Base-by-base conservation (phyloP, 2,888 invertebrate species). In the Eilema depressum region DNA sequence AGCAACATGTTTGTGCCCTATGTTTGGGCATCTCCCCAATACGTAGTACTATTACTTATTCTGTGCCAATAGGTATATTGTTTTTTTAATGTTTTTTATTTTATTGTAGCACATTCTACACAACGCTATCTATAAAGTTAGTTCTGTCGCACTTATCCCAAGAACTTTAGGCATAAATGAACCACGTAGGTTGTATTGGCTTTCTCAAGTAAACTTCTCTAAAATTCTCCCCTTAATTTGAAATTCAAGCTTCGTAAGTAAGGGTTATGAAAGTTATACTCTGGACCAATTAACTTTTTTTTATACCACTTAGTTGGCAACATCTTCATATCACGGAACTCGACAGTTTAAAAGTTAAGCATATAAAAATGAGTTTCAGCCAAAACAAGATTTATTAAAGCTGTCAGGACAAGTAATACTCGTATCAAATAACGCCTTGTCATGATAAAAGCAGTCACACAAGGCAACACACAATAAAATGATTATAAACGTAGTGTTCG, bases 161-260 rank as follows among this genome's bases (percentile, higher is more conserved):
- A 63, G 41, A 73, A 80, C 66, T 75, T 77, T 20, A 8, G n/a
- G 41, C n/a, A 63, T 61, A 64, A 70, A 57, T 57, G 68, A 74
- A 66, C 75, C 74, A 41, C 17, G 67, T 68, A 72, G 62, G 74
- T 78, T 75, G 63, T 73, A 66, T 69, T 74, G 12, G 26, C 71
- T 70, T 73, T 63, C 70, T 71, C 65, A 68, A 72, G 68, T 68
- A 69, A 77, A 78, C 71, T 80, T 53, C 57, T 71, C 57, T 33
- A 63, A 75, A 76, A 81, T 78, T 78, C 76, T 57, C 67, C 68
- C 69, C 63, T 67, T 68, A 78, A 74, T 73, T 71, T 78, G 68
- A 74, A 80, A 73, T 77, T 60, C 71, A 63, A 37, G 69, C 75
- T 76, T 75, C 70, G 60, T 78, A 76, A 80, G 37, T 66, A 68